phyloP scores from a whole-genome alignment of 2,113 vertebrate genomes.

The Barnardius zonarius region DNA sequence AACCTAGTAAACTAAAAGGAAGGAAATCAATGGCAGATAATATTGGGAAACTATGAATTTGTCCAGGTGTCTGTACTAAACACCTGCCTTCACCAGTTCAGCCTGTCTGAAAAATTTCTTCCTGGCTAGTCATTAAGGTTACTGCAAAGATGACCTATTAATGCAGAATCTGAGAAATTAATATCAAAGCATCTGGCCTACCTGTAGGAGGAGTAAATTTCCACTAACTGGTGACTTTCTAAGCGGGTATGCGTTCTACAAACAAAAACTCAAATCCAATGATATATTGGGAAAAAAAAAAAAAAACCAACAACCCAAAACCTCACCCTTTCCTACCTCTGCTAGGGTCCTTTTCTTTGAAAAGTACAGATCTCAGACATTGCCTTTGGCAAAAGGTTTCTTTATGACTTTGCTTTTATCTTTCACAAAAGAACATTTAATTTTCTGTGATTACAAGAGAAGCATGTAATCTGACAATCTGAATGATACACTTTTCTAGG shows the following conservation, averaged over 20 bases:
- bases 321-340: not conserved
- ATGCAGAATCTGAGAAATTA: not conserved
- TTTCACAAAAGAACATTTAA: not conserved
- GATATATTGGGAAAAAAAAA: not conserved
- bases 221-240: not conserved
- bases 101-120: not conserved
- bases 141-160: not conserved
- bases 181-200: not conserved
- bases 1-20: not conserved
- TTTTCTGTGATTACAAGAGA: not conserved
- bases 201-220: not conserved
- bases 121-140: not conserved
- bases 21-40: not conserved
- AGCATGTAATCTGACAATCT: not conserved
- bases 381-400: not conserved
- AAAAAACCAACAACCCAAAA: not conserved
- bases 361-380: not conserved
- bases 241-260: not conserved
- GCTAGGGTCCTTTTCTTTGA: not conserved
- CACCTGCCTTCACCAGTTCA: not conserved
- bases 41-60: not conserved
- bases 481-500: not conserved
- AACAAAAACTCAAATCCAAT: not conserved
- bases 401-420: not conserved
- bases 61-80: not conserved